Evolutionary conservation across 2,888 invertebrate species (phyloP).

Genomic region (Hirtodrosophila confusa): DNA sequence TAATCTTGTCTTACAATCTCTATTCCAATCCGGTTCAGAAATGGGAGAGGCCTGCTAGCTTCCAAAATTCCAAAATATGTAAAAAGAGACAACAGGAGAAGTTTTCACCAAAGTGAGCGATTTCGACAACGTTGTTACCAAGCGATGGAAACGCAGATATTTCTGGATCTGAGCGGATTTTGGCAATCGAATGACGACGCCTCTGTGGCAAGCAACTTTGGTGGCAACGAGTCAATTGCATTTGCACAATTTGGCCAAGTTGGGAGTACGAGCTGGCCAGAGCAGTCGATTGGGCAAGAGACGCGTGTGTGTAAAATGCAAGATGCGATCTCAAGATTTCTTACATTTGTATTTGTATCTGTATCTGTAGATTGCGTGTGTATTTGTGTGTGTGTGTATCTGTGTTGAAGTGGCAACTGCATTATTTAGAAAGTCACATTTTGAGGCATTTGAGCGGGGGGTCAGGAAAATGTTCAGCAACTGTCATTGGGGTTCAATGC

Average conservation of each 20-base stretch:
- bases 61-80: no score
- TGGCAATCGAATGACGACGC: slow-evolving; percentile 12
- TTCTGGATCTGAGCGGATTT: no score
- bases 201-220: slow-evolving; percentile 41
- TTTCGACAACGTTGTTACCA: no score
- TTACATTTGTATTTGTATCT: slow-evolving; percentile 23
- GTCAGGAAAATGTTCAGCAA: slow-evolving; percentile 75
- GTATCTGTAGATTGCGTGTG: slow-evolving; percentile 10
- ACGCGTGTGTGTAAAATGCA: slow-evolving; percentile 59
- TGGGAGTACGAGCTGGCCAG: slow-evolving; percentile 40
- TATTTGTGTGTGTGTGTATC: slow-evolving; percentile 17
- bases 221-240: slow-evolving; percentile 52
- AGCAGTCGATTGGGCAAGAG: slow-evolving; percentile 65
- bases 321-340: slow-evolving; percentile 61
- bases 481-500: slow-evolving; percentile 78
- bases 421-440: slow-evolving; percentile 75
- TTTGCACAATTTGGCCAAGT: slow-evolving; percentile 47
- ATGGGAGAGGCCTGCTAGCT: no score
- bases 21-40: no score
- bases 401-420: slow-evolving; percentile 32
- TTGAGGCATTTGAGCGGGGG: slow-evolving; percentile 24
- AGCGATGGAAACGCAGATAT: no score
- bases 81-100: no score
- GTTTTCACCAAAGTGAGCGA: no score
- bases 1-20: no score